These are phyloP conservation scores for Neodiprion fabricii DNA, from an alignment of 1,140 invertebrate genomes.

Conservation along the genomic window DNA sequence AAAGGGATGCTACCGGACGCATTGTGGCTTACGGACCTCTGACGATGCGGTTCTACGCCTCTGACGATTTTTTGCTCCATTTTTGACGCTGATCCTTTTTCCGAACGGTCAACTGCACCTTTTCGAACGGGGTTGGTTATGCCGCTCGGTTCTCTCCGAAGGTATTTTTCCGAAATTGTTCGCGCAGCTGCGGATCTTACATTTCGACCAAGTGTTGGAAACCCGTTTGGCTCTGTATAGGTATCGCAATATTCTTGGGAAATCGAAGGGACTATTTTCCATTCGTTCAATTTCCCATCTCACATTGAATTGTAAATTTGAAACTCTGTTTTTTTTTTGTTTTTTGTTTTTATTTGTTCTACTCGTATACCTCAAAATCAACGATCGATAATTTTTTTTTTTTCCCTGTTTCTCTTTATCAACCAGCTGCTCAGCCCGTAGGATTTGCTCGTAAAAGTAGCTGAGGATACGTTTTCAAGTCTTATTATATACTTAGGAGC, in stretches of 20 bases:
- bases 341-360: too few species aligned
- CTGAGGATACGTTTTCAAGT: not conserved
- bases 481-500: not conserved
- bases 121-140: slow-evolving; percentile 26
- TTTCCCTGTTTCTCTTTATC: not conserved
- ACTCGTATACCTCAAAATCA: too few species aligned
- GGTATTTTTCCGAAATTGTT: too few species aligned
- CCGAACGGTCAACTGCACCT: not conserved
- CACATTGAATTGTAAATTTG: too few species aligned
- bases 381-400: too few species aligned
- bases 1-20: not conserved
- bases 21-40: not conserved
- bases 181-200: not conserved
- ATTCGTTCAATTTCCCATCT: too few species aligned
- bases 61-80: slow-evolving; percentile 37
- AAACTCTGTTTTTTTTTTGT: too few species aligned
- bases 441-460: not conserved
- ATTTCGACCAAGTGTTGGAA: not conserved
- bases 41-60: not conserved
- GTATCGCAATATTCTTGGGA: not conserved
- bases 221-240: too few species aligned
- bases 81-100: slow-evolving; percentile 24
- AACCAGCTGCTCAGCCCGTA: not conserved
- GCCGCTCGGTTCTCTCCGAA: too few species aligned
- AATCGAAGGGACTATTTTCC: too few species aligned